phyloP scores from a whole-genome alignment of 1,140 invertebrate species.

The Drosophila sp. region DNA sequence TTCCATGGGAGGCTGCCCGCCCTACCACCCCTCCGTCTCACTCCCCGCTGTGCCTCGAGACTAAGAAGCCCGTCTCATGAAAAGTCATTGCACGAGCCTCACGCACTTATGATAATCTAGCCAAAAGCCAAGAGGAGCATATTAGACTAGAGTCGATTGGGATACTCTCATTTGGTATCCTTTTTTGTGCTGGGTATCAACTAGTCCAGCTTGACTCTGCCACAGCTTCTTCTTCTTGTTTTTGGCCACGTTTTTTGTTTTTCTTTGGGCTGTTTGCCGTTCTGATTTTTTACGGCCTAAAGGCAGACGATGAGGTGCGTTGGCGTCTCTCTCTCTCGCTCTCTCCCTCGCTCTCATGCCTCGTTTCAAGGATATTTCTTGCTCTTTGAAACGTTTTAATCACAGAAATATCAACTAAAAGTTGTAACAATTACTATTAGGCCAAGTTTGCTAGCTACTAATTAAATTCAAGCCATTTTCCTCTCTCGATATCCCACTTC shows the following conservation, averaged over 20 bases:
- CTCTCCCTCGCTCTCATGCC: constrained; percentile 52
- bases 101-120: constrained; percentile 53
- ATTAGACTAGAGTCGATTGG: background rate
- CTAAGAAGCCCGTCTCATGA: constrained; percentile 27
- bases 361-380: constrained; percentile 62
- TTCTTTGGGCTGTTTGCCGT: constrained; percentile 28
- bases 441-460: background rate
- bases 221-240: constrained; percentile 15
- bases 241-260: constrained; percentile 38
- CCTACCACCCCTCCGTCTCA: background rate
- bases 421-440: too few species aligned
- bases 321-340: constrained; percentile 25
- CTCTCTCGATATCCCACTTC: background rate
- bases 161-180: background rate
- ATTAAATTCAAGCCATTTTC: constrained; percentile 1
- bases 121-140: background rate
- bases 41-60: constrained; percentile 46
- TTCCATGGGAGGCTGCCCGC: constrained; percentile 42
- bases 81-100: constrained; percentile 68
- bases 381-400: constrained; percentile 66
- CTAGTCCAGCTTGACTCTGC: background rate
- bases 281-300: constrained; percentile 60
- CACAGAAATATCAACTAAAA: constrained; percentile 2
- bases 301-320: constrained; percentile 60
- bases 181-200: constrained; percentile 10